A percentile compares a stretch with the other conserved stretches of the same genome.
Evolutionary conservation across 2,113 vertebrate species (phyloP).

Genomic region (Alaudala cheleensis): DNA sequence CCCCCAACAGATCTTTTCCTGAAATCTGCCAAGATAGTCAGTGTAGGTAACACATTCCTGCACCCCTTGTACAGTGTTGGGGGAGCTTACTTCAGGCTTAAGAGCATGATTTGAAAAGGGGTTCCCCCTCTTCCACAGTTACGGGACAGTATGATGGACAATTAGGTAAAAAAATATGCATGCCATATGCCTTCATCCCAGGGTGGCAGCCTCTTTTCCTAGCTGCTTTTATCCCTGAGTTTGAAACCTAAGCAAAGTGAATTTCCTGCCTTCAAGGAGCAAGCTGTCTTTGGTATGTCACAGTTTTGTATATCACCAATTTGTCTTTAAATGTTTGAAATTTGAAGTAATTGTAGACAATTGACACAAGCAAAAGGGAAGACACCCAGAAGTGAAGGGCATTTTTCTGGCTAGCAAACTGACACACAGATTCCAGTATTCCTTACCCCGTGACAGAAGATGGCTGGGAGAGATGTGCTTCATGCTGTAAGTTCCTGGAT

Average conservation of each 20-base stretch:
- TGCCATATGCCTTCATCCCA: not conserved
- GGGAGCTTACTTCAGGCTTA: not conserved
- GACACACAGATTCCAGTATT: not conserved
- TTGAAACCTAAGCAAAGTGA: not conserved
- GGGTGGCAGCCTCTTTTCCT: not conserved
- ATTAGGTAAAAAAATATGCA: not conserved
- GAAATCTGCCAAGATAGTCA: not conserved
- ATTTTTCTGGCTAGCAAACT: not conserved
- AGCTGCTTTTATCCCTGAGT: not conserved
- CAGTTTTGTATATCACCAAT: not conserved
- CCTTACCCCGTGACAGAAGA: not conserved
- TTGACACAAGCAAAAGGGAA: not conserved
- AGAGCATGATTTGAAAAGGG: not conserved
- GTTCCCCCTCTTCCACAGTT: not conserved
- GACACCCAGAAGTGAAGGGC: not conserved
- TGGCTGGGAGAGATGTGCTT: not conserved
- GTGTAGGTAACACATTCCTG: not conserved
- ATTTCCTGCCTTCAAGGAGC: not conserved
- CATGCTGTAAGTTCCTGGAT: slow-evolving; percentile 6
- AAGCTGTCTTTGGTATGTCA: not conserved
- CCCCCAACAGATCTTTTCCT: not conserved
- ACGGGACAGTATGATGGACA: not conserved
- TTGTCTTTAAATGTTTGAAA: not conserved
- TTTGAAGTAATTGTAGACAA: not conserved
- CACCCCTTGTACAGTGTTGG: not conserved